Percentiles rank a stretch among this genome's conserved stretches.
Conservation (phyloP, 2,797 vertebrate genomes). For the Tachyglossus aculeatus region DNA sequence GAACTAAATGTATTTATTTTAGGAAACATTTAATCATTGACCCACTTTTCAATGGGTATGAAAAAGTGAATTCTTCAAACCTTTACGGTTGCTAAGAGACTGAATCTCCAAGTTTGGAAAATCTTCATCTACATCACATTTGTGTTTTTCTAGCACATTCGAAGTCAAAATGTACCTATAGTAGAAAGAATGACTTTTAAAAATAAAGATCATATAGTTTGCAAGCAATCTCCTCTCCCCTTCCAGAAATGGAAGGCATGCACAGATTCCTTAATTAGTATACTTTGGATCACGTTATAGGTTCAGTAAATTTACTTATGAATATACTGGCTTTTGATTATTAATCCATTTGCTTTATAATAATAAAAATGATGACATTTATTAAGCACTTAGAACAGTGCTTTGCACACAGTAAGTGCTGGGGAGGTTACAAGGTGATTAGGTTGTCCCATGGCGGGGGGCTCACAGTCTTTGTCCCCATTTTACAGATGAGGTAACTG, state of each 20-base stretch:
- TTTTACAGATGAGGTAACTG: too few species aligned
- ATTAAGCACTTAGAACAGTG: too few species aligned
- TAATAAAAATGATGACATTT: too few species aligned
- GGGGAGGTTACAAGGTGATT: too few species aligned
- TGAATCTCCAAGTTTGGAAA: background rate
- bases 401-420: too few species aligned
- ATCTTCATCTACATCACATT: constrained; percentile 3
- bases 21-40: background rate
- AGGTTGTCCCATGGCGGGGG: too few species aligned
- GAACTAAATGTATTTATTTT: background rate
- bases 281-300: background rate
- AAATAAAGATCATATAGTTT: background rate
- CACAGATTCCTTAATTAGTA: background rate
- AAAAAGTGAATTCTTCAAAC: constrained; percentile 1
- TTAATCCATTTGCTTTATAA: too few species aligned
- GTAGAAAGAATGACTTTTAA: background rate
- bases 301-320: background rate
- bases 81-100: constrained; percentile 12
- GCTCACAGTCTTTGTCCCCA: too few species aligned
- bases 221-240: background rate
- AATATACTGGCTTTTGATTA: background rate
- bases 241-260: background rate
- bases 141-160: background rate
- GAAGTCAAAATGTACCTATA: background rate
- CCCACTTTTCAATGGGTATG: background rate